Conservation (phyloP, 2,113 vertebrate species). For the Cacatua alba region DNA sequence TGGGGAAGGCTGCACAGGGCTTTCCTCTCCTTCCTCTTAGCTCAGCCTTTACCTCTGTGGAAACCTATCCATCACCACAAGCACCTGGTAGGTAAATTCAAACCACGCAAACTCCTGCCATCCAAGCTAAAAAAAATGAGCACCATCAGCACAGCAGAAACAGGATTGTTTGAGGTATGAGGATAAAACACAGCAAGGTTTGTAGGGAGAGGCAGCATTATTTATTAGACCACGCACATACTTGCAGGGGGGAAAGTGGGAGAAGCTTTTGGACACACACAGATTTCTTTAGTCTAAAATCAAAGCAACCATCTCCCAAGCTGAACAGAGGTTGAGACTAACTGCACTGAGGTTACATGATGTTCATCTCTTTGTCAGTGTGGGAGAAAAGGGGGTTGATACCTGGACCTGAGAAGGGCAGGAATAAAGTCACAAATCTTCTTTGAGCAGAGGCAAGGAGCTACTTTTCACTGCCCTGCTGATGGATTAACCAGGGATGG, state of each 20-base stretch:
- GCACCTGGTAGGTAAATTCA: background rate
- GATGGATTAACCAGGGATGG: background rate
- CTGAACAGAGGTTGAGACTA: background rate
- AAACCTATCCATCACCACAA: background rate
- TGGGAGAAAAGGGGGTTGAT: background rate
- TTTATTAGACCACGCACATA: background rate
- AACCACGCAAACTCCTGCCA: background rate
- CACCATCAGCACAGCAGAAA: background rate
- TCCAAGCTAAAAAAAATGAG: background rate
- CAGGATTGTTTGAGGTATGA: background rate
- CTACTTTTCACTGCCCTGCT: background rate
- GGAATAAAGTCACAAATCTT: background rate
- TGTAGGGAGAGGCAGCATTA: background rate
- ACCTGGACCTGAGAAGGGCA: background rate
- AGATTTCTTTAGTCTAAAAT: background rate
- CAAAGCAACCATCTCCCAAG: background rate
- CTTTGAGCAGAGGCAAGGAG: background rate
- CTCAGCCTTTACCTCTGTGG: background rate
- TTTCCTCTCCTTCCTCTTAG: background rate
- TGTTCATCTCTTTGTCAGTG: background rate
- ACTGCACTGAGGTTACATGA: background rate
- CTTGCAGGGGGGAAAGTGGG: background rate
- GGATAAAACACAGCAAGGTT: background rate
- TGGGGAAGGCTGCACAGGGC: background rate
- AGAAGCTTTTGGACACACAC: background rate